Conservation (phyloP, 2,113 vertebrate species). For the Talpa occidentalis region DNA sequence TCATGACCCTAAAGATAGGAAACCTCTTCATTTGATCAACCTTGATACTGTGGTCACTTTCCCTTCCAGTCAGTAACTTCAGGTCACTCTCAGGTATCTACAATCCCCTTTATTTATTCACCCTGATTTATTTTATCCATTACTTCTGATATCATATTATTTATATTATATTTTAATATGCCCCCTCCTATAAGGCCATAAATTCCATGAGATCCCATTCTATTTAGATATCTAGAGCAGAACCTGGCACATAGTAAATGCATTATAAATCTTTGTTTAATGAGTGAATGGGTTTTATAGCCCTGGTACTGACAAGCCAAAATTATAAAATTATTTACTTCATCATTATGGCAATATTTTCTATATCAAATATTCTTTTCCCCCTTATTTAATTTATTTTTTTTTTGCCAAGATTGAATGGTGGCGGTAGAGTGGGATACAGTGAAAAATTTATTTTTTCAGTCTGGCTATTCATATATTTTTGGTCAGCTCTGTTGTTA, state of each 20-base stretch:
- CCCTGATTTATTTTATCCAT: neutral
- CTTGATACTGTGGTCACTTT: neutral
- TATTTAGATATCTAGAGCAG: neutral
- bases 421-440: neutral
- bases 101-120: neutral
- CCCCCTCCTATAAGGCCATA: neutral
- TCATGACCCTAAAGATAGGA: neutral
- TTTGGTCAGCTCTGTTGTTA: neutral
- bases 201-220: neutral
- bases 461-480: neutral
- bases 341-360: neutral
- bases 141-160: neutral
- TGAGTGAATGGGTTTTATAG: neutral
- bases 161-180: neutral
- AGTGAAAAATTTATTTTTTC: neutral
- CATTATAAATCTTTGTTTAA: neutral
- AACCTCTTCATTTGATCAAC: neutral
- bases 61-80: neutral
- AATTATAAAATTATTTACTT: slow-evolving; percentile 27
- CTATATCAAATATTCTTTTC: neutral
- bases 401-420: neutral
- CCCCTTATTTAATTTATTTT: neutral
- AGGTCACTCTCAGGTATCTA: neutral
- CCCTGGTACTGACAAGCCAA: neutral
- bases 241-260: neutral